Percentiles rank a stretch among this genome's conserved stretches.
Evolutionary conservation across 1,140 invertebrate genomes (phyloP).

Genomic region (Cylas formicarius): DNA sequence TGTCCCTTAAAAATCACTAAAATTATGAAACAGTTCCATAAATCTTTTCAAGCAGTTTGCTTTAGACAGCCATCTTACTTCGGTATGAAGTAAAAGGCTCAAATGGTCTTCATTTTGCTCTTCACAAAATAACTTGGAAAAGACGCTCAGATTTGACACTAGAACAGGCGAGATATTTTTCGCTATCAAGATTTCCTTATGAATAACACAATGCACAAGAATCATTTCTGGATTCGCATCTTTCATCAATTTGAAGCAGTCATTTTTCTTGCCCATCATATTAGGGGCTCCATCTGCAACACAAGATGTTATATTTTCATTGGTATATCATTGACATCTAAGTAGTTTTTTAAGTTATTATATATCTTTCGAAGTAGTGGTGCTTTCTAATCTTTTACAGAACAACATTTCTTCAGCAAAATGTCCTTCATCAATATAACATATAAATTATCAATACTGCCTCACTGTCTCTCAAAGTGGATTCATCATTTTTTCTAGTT

Average conservation of each 20-base stretch:
- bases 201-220: constrained; percentile 30
- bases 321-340: too few relatives aligned
- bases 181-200: constrained; percentile 22
- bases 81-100: constrained; percentile 27
- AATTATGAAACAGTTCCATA: constrained; percentile 24
- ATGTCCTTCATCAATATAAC: too few relatives aligned
- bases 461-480: too few relatives aligned
- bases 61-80: constrained; percentile 28
- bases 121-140: constrained; percentile 26
- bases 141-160: constrained; percentile 26
- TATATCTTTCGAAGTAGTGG: too few relatives aligned
- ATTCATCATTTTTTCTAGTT: too few relatives aligned
- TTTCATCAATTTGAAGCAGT: constrained; percentile 19
- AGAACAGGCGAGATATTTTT: constrained; percentile 26
- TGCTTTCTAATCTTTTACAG: too few relatives aligned
- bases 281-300: constrained; percentile 17
- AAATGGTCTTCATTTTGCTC: constrained; percentile 27
- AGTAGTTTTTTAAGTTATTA: too few relatives aligned
- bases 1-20: constrained; percentile 24
- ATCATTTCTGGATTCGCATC: constrained; percentile 23
- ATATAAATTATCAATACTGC: too few relatives aligned
- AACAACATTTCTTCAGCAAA: too few relatives aligned
- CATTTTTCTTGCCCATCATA: constrained; percentile 19
- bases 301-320: too few relatives aligned
- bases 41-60: constrained; percentile 28